Evolutionary conservation across 2,113 vertebrate species (phyloP).

Genomic region (Gavialis gangeticus): DNA sequence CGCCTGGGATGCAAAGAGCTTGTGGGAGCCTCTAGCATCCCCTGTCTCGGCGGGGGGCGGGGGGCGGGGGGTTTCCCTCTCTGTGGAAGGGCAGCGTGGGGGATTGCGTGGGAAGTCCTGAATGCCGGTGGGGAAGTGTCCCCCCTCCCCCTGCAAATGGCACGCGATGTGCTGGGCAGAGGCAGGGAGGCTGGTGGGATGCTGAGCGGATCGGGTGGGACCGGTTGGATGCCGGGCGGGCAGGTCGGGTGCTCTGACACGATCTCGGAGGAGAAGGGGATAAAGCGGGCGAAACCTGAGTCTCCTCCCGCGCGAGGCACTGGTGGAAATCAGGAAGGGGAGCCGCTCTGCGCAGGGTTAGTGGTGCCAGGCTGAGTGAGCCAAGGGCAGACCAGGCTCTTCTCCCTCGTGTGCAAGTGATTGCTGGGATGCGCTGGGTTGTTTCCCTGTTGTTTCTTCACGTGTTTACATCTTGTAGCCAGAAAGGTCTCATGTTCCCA

Average conservation of each 20-base stretch:
- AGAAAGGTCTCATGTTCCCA: not conserved
- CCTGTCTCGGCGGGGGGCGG: no score
- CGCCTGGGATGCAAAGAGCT: not conserved
- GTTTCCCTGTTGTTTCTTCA: not conserved
- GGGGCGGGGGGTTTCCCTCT: not conserved
- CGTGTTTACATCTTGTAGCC: no score
- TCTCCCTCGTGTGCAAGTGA: not conserved
- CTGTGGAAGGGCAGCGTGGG: no score
- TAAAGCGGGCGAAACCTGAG: not conserved
- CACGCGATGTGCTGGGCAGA: no score
- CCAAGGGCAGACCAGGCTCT: not conserved
- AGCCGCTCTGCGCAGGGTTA: not conserved
- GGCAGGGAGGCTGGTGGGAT: not conserved
- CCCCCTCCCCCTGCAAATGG: not conserved
- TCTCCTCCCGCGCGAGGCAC: not conserved
- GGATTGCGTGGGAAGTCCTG: no score
- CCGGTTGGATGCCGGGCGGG: not conserved
- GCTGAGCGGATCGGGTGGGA: not conserved
- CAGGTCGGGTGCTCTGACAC: fast-evolving
- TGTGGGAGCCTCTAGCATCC: not conserved
- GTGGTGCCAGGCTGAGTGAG: not conserved
- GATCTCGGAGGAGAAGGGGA: not conserved
- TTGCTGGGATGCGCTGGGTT: not conserved
- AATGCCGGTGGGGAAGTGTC: not conserved
- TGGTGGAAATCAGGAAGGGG: not conserved